Percentiles rank a stretch among this genome's conserved stretches.
phyloP scores from a whole-genome alignment of 2,888 invertebrate genomes.

The Andrena marginata region DNA sequence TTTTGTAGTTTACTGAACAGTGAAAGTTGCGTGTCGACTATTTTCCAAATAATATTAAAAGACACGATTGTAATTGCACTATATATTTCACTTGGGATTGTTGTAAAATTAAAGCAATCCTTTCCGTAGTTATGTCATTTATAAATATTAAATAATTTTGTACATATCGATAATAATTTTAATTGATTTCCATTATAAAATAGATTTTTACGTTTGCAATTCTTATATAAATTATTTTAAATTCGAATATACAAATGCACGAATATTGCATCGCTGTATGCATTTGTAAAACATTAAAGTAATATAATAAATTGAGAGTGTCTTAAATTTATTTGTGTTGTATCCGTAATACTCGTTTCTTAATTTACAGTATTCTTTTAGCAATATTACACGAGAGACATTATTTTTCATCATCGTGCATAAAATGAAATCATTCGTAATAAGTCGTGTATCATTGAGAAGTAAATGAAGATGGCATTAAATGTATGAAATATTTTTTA shows the following conservation, averaged over 20 bases:
- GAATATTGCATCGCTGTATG: background rate
- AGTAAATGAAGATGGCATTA: background rate
- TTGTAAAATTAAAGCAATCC: slow-evolving; percentile 3
- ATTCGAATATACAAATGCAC: slow-evolving; percentile 9
- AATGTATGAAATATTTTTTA: background rate
- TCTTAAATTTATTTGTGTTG: background rate
- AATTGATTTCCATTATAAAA: background rate
- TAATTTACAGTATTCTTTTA: background rate
- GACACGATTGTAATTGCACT: slow-evolving; percentile 21
- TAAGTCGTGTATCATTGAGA: no score
- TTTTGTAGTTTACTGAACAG: slow-evolving; percentile 61
- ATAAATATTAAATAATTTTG: slow-evolving; percentile 38
- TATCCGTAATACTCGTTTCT: background rate
- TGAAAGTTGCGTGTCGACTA: slow-evolving; percentile 30
- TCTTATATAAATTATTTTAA: background rate
- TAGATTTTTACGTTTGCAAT: slow-evolving; percentile 20
- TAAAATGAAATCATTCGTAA: background rate
- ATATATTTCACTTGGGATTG: slow-evolving; percentile 25
- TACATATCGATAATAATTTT: slow-evolving; percentile 26
- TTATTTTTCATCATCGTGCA: background rate
- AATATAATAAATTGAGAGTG: slow-evolving; percentile 27
- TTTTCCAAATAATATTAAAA: slow-evolving; percentile 30
- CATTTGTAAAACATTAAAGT: slow-evolving; percentile 35
- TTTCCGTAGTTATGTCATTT: background rate
- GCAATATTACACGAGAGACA: background rate